These are phyloP conservation scores for Okapia johnstoni DNA, from an alignment of 2,113 vertebrate species.

Conservation along the genomic window DNA sequence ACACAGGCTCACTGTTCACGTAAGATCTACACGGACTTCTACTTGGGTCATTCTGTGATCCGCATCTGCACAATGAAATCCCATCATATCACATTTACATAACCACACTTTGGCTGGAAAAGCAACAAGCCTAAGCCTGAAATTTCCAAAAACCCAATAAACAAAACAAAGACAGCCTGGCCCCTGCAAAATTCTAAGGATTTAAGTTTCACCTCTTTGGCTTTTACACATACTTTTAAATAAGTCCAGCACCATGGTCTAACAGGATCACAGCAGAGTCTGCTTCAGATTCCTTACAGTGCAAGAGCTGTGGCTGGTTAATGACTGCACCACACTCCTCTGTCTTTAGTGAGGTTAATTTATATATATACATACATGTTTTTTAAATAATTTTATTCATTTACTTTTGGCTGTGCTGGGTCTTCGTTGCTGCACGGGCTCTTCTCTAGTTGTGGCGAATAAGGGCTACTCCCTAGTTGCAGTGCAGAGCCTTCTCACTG, in stretches of 20 bases:
- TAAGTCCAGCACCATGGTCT: background rate
- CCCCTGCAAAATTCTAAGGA: background rate
- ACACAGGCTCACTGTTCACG: rapidly evolving
- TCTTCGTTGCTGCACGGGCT: background rate
- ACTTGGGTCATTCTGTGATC: background rate
- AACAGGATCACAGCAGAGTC: background rate
- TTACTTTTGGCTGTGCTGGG: background rate
- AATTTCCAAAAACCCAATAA: conserved; percentile 16
- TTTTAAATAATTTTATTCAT: background rate
- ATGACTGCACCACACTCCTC: background rate
- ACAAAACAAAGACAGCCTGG: conserved; percentile 37
- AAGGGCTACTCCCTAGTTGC: background rate
- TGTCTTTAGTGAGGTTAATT: background rate
- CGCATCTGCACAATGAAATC: background rate
- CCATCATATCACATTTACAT: no score
- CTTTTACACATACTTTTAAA: background rate
- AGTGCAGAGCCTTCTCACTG: background rate
- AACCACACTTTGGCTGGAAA: background rate
- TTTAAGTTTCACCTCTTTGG: conserved; percentile 14
- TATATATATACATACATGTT: background rate
- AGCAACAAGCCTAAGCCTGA: background rate
- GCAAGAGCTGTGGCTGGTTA: no score
- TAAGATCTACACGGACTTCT: background rate
- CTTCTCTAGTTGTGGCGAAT: background rate
- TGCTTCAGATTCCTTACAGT: background rate